phyloP scores from a whole-genome alignment of 35 echinoderm and acorn worm species.

The Heliocidaris tuberculata region DNA sequence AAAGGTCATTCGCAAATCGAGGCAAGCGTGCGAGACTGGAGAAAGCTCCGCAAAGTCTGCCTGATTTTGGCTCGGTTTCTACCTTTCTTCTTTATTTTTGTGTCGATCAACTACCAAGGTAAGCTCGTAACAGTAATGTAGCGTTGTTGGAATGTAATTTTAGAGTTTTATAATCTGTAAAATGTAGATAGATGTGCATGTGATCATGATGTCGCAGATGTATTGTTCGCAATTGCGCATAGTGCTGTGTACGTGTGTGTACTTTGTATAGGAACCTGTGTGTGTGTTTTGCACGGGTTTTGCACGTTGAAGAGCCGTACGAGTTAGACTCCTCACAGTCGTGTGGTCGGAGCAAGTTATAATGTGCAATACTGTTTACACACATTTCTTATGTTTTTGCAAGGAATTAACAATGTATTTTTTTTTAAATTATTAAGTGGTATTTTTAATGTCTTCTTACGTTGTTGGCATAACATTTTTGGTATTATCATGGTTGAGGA shows the following conservation, averaged over 20 bases:
- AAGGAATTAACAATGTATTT: too few relatives aligned
- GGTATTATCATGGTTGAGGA: too few relatives aligned
- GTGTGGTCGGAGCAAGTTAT: not conserved
- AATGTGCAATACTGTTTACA: not conserved
- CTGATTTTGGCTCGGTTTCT: constrained; percentile 37
- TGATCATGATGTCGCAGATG: constrained; percentile 29
- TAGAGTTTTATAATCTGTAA: not conserved
- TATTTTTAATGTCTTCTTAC: too few relatives aligned
- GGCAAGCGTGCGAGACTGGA: not conserved
- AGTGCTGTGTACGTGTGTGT: not conserved
- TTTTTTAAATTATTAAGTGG: too few relatives aligned
- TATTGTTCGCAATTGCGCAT: constrained; percentile 4
- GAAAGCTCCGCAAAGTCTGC: not conserved
- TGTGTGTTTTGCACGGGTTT: not conserved
- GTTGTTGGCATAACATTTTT: too few relatives aligned
- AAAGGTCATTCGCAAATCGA: constrained; percentile 42
- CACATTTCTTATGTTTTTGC: not conserved
- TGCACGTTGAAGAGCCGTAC: not conserved
- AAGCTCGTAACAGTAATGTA: not conserved
- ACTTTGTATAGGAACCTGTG: not conserved
- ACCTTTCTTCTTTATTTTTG: not conserved
- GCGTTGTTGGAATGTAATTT: not conserved
- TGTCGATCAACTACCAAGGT: not conserved
- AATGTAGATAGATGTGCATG: not conserved
- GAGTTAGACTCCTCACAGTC: not conserved